Evolutionary conservation across 2,888 invertebrate species (phyloP).

Genomic region (Melanchra persicariae): DNA sequence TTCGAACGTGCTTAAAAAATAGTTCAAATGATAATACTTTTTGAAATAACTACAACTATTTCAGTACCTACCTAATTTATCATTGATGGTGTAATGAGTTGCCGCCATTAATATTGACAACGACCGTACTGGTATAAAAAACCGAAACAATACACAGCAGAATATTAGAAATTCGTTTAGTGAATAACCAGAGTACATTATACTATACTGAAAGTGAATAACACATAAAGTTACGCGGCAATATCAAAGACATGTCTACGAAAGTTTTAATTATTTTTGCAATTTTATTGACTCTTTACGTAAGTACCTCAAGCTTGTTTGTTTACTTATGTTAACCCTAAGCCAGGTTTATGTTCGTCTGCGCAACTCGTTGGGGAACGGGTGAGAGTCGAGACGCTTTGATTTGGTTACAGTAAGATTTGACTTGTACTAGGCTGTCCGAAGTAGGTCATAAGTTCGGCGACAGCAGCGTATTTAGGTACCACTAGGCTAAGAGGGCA

Average conservation of each 20-base stretch:
- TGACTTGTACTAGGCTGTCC: background rate
- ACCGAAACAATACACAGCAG: background rate
- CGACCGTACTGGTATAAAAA: constrained; percentile 1
- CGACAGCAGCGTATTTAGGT: no score
- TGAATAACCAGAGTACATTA: no score
- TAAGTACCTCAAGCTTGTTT: constrained; percentile 40
- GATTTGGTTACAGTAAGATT: no score
- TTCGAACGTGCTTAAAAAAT: constrained; percentile 23
- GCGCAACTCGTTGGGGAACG: no score
- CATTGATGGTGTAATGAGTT: constrained; percentile 12
- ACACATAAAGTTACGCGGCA: background rate
- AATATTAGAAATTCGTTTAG: background rate
- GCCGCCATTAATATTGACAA: background rate
- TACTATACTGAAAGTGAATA: background rate
- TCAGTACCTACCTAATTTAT: background rate
- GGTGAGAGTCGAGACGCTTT: no score
- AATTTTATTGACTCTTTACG: constrained; percentile 42
- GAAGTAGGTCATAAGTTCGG: no score
- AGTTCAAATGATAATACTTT: constrained; percentile 13
- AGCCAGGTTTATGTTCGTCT: no score
- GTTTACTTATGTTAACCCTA: background rate
- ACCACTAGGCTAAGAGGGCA: no score
- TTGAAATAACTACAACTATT: constrained; percentile 11
- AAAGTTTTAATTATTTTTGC: constrained; percentile 40
- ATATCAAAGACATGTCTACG: constrained; percentile 24